These are phyloP conservation scores for Axea sp. DNA, from an alignment of 2,888 invertebrate species.

Conservation along the genomic window DNA sequence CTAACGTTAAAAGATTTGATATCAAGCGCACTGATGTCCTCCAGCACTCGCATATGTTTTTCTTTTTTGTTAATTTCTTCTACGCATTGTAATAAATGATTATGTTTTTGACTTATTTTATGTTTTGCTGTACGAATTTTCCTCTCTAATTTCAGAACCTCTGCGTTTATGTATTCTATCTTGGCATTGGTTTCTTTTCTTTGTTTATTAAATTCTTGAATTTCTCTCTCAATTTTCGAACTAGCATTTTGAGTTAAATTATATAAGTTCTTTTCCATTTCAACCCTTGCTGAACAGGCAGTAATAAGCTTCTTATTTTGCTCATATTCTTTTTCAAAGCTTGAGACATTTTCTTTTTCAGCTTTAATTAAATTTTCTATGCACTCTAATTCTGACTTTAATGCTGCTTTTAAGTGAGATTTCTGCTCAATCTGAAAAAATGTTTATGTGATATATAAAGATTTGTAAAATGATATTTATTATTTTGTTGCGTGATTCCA, in stretches of 20 bases:
- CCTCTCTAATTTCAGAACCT: conserved; percentile 81
- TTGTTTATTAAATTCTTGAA: conserved; percentile 80
- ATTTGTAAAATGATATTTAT: not conserved
- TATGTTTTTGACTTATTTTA: conserved; percentile 85
- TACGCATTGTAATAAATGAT: conserved; percentile 86
- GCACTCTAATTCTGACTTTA: conserved; percentile 79
- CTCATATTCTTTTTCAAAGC: conserved; percentile 81
- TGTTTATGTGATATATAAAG: too few species aligned
- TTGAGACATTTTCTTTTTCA: conserved; percentile 80
- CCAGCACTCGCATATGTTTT: conserved; percentile 83
- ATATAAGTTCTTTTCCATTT: conserved; percentile 84
- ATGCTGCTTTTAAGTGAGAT: conserved; percentile 80
- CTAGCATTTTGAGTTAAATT: conserved; percentile 80
- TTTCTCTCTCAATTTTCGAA: conserved; percentile 80
- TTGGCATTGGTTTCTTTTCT: conserved; percentile 79
- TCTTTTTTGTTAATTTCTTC: conserved; percentile 85
- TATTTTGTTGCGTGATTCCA: not conserved
- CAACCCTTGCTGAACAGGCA: conserved; percentile 85
- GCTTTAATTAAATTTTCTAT: conserved; percentile 78
- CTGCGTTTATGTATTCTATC: conserved; percentile 76
- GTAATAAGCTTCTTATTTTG: conserved; percentile 85
- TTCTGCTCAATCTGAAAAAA: conserved; percentile 78
- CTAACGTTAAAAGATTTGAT: conserved; percentile 83
- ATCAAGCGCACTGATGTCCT: conserved; percentile 81
- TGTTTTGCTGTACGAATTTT: conserved; percentile 84